These are phyloP conservation scores for Clupea harengus DNA, from an alignment of 2,113 vertebrate species.

Conservation along the genomic window DNA sequence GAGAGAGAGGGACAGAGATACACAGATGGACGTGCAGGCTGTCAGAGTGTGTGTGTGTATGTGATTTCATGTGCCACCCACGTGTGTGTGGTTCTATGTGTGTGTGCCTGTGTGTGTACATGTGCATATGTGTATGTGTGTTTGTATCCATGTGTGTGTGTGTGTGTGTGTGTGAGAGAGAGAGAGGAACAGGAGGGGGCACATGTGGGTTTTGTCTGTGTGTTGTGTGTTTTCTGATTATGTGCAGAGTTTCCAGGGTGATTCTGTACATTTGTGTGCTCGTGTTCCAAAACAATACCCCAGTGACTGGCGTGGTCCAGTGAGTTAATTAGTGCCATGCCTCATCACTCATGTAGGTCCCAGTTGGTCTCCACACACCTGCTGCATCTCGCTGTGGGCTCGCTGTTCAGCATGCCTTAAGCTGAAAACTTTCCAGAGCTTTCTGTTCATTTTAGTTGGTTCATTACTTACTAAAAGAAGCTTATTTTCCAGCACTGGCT, in stretches of 20 bases:
- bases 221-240: constrained; percentile 5
- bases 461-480: background rate
- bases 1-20: constrained; percentile 11
- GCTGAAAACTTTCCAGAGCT: background rate
- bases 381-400: constrained; percentile 55
- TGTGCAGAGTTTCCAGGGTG: background rate
- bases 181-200: no score
- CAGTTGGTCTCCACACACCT: constrained; percentile 63
- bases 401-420: background rate
- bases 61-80: constrained; percentile 16
- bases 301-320: constrained; percentile 56
- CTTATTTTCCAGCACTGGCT: background rate
- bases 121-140: background rate
- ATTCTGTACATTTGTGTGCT: constrained; percentile 47
- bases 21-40: constrained; percentile 35
- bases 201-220: constrained; percentile 16
- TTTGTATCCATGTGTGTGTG: constrained; percentile 30
- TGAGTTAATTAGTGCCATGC: constrained; percentile 62
- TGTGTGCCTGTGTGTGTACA: background rate
- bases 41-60: background rate
- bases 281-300: constrained; percentile 50
- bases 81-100: background rate
- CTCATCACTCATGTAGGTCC: constrained; percentile 59
- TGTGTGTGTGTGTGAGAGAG: background rate
- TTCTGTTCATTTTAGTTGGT: background rate